Evolutionary conservation across 2,888 invertebrate genomes (phyloP).

Genomic region (Miltochrista miniata): DNA sequence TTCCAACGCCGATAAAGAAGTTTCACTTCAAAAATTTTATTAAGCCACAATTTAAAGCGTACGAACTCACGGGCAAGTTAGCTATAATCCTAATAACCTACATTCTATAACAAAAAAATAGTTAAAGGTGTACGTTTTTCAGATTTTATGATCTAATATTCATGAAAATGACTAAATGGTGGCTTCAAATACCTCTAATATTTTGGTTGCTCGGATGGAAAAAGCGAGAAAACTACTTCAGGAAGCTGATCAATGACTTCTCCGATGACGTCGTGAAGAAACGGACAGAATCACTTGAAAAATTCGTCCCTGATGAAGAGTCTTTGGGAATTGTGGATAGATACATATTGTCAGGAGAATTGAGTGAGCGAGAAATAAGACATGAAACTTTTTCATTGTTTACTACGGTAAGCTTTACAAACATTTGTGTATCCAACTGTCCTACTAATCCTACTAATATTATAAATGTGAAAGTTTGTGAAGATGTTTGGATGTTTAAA

Average conservation of each 20-base stretch:
- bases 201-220: constrained; percentile 52
- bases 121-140: neutral
- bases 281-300: constrained; percentile 42
- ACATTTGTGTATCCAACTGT: too few species aligned
- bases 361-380: constrained; percentile 55
- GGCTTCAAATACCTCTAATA: constrained; percentile 63
- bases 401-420: constrained; percentile 64
- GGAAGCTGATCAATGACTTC: constrained; percentile 46
- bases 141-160: constrained; percentile 61
- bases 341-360: constrained; percentile 52
- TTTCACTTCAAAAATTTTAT: too few species aligned
- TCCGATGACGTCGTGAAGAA: constrained; percentile 50
- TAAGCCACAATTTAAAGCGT: too few species aligned
- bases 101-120: too few species aligned
- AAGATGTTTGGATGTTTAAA: too few species aligned
- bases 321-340: constrained; percentile 58
- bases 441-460: too few species aligned
- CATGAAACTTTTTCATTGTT: constrained; percentile 59
- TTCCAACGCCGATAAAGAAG: too few species aligned
- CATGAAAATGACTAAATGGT: constrained; percentile 64
- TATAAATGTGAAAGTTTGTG: too few species aligned
- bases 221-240: constrained; percentile 37
- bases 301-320: constrained; percentile 34
- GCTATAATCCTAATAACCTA: too few species aligned
- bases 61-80: too few species aligned